A percentile compares a stretch with the other conserved stretches of the same genome.
Evolutionary conservation across 2,888 invertebrate species (phyloP).

Genomic region (Leptopilina drosophilae): DNA sequence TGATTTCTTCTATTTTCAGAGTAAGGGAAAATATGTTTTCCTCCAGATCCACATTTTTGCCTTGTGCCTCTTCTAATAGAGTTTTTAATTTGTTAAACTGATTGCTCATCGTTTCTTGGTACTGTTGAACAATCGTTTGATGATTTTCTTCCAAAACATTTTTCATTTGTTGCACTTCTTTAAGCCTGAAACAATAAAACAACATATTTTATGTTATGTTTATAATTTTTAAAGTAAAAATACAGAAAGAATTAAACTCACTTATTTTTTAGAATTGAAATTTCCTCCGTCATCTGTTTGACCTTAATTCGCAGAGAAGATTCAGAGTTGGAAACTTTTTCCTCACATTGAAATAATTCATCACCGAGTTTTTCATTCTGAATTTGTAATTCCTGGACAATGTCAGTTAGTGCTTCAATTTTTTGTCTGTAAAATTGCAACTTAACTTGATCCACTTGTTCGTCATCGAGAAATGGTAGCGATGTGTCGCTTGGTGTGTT

Average conservation of each 20-base stretch:
- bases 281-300: conserved; percentile 56
- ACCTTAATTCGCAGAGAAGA: conserved; percentile 51
- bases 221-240: too few species aligned
- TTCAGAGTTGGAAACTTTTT: conserved; percentile 45
- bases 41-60: conserved; percentile 57
- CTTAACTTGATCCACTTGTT: conserved; percentile 27
- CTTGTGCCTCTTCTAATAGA: conserved; percentile 57
- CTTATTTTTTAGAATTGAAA: conserved; percentile 57
- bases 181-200: conserved; percentile 53
- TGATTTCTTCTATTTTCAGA: conserved; percentile 62
- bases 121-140: conserved; percentile 60
- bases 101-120: conserved; percentile 57
- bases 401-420: conserved; percentile 54
- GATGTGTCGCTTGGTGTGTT: conserved; percentile 24
- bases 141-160: conserved; percentile 59
- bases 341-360: conserved; percentile 49
- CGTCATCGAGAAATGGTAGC: conserved; percentile 43
- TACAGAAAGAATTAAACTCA: conserved; percentile 46
- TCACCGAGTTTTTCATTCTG: conserved; percentile 60
- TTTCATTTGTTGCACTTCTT: conserved; percentile 61
- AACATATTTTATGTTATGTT: too few species aligned
- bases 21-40: conserved; percentile 59
- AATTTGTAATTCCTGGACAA: conserved; percentile 58
- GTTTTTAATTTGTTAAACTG: conserved; percentile 59
- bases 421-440: conserved; percentile 50